Evolutionary conservation across 2,888 invertebrate genomes (phyloP), one percentile per base, ranked within the genome.

Genomic region (Microchrysa polita): DNA sequence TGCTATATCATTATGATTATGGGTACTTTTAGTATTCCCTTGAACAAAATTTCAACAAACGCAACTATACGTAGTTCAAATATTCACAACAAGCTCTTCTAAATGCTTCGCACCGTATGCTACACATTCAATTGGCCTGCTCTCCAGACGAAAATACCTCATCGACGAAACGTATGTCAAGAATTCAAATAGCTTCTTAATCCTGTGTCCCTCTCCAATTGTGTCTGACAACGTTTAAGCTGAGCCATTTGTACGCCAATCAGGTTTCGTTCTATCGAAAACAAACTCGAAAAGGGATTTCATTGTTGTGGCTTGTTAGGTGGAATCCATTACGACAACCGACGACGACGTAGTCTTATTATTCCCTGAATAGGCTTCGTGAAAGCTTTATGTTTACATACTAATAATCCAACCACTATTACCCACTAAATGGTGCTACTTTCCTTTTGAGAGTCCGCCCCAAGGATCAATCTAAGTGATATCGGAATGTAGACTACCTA

Each of bases 221-320:
- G 27, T 34, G 27, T 34, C 27, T 34, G n/a, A n/a, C 27, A 34
- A 34, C 7, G 7, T 34, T 34, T 34, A 7, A 7, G n/a, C n/a
- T n/a, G 7, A 34, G 23, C 23, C 59, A 59, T 59, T 59, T 22
- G 27, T 59, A 59, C 59, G 59, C 59, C 59, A 59, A 59, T 59
- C 59, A 59, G 22, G 59, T 59, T 59, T 59, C 27, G 23, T 22
- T 27, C 20, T 23, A 59, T 55, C 20, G 23, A 59, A 59, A 20
- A n/a, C 59, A 59, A 59, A 59, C 59, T 14, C 12, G 22, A 23
- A n/a, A 59, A 59, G 27, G 27, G 59, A 59, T 59, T 59, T 27
- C n/a, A 59, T 59, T 59, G 22, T 59, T 20, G 55, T 16, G 16
- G 16, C 18, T 55, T 18, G 55, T 55, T 55, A 20, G 18, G 27